Conservation (phyloP, 53 echinoderm and acorn worm species). For the Holothuria scabra region DNA sequence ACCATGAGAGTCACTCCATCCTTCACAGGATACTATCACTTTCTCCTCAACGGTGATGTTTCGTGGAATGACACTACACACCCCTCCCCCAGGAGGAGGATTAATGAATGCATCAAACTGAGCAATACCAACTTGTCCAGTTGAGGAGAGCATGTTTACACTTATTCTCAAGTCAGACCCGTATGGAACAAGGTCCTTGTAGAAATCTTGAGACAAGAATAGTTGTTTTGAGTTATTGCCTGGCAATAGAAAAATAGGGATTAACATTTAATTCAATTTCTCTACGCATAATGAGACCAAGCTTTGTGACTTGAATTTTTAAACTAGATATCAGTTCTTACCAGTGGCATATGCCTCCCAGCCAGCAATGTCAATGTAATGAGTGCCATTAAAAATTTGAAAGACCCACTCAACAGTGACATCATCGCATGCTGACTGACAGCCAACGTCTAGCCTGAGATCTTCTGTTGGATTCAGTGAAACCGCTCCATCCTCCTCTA, state of each 20-base stretch:
- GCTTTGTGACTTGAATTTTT: not conserved
- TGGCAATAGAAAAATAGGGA: not conserved
- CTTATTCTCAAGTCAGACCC: constrained; percentile 14
- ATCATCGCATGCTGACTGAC: constrained; percentile 48
- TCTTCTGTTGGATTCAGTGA: constrained; percentile 68
- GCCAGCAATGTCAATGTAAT: constrained; percentile 7
- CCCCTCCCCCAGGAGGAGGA: constrained; percentile 43
- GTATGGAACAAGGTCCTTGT: not conserved
- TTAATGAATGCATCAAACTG: constrained; percentile 52
- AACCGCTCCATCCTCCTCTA: constrained; percentile 33
- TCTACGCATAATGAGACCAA: not conserved
- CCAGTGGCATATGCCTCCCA: constrained; percentile 75
- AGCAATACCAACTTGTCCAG: constrained; percentile 34
- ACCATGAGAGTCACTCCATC: constrained; percentile 53
- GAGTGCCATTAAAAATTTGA: constrained; percentile 25
- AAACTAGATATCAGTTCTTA: constrained; percentile 30
- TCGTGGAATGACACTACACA: constrained; percentile 36
- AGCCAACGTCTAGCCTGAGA: constrained; percentile 60
- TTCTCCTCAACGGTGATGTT: constrained; percentile 44
- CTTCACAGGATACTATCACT: constrained; percentile 32
- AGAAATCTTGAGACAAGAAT: constrained; percentile 35
- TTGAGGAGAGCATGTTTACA: constrained; percentile 23
- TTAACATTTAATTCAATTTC: no score
- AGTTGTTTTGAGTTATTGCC: constrained; percentile 38
- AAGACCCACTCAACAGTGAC: constrained; percentile 60